Base-by-base conservation (phyloP, 2,888 invertebrate genomes). In the Amblyteles armatorius region DNA sequence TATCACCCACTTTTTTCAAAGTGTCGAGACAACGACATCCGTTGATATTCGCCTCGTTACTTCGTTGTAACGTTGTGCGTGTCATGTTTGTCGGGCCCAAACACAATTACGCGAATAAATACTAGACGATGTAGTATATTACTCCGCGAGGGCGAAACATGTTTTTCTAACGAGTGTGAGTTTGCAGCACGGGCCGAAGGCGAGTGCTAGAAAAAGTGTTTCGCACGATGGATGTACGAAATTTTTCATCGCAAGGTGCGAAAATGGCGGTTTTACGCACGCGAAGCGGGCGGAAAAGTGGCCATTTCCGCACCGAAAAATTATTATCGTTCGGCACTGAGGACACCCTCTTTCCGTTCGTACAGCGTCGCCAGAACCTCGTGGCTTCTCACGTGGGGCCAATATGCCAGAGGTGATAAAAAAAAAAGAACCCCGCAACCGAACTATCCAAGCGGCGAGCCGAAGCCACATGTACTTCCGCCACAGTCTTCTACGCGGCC, bases 401-500 rank as follows among this genome's bases (percentile, higher is more conserved):
- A 50, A 36, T 48, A 9, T 55, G 57, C 13, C 19, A 22, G 80
- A 74, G 52, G 60, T 65, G 44, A 65, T n/a, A 26, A 36, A 55
- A 72, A 36, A 60, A 60, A 60, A 26, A 22, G 9, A 40, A 40
- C 40, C 9, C 44, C 55, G 33, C 74, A 71, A 65, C 67, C 36
- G 79, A 79, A 79, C 82, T 84, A 82, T 82, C 82, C 82, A 71
- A 68, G 60, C 69, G 50, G 22, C 60, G 44, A 50, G 77, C 77
- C 65, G 48, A 22, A 71, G 44, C 74, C 74, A 57, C 77, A 79
- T 74, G 82, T 74, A 77, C 48, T 84, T 84, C 81, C 84, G 33
- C 40, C 19, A 19, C 48, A 76, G 26, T 71, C 82, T 79, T 82
- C 57, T 69, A 48, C 68, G 63, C 57, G 36, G 22, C 16, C 16